Evolutionary conservation across 2,888 invertebrate genomes (phyloP).

Genomic region (Macaria notata): DNA sequence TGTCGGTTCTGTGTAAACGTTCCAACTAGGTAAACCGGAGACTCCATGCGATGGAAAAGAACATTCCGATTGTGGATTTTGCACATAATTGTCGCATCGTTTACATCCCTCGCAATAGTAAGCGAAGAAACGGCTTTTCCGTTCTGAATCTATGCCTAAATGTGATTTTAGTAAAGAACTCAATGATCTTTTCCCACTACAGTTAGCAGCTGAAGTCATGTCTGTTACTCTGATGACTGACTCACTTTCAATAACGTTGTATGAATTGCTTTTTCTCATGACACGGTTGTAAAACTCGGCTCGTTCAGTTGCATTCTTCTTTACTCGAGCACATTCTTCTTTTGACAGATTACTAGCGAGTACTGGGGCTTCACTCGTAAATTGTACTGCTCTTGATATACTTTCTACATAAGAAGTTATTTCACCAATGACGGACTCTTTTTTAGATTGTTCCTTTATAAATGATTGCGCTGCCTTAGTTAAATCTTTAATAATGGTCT

Average conservation of each 20-base stretch:
- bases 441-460: slow-evolving; percentile 44
- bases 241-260: slow-evolving; percentile 68
- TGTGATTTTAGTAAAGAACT: slow-evolving; percentile 47
- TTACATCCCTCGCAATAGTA: slow-evolving; percentile 46
- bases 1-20: not conserved
- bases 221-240: slow-evolving; percentile 66
- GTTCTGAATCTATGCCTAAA: slow-evolving; percentile 44
- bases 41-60: slow-evolving; percentile 1
- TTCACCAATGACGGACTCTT: slow-evolving; percentile 27
- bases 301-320: slow-evolving; percentile 34
- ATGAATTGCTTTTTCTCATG: slow-evolving; percentile 59
- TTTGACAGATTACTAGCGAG: slow-evolving; percentile 52
- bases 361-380: slow-evolving; percentile 36
- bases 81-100: slow-evolving; percentile 3
- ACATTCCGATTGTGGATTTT: not conserved
- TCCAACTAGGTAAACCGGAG: slow-evolving; percentile 5
- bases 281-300: slow-evolving; percentile 43
- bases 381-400: slow-evolving; percentile 50
- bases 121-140: slow-evolving; percentile 43
- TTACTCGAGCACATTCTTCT: slow-evolving; percentile 32
- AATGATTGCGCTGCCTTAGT: slow-evolving; percentile 51
- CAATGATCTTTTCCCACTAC: slow-evolving; percentile 29
- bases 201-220: slow-evolving; percentile 56
- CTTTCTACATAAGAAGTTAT: slow-evolving; percentile 30
- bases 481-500: slow-evolving; percentile 53